Evolutionary conservation across 2,888 invertebrate genomes (phyloP).

Genomic region (Caenorhabditis zanzibari): DNA sequence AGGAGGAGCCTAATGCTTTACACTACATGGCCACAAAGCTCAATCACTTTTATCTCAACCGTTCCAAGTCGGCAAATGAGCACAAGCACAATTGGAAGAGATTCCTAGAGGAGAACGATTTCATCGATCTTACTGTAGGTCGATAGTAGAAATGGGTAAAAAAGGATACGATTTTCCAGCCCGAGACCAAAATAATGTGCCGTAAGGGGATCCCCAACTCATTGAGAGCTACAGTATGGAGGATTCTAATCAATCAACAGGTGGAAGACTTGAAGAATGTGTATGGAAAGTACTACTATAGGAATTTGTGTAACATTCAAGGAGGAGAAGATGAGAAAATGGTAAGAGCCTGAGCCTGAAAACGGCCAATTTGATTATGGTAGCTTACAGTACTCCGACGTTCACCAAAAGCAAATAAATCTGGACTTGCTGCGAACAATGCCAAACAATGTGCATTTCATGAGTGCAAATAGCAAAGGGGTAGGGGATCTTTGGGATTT

Average conservation of each 20-base stretch:
- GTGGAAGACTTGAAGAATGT: slow-evolving; percentile 84
- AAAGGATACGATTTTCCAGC: slow-evolving; percentile 70
- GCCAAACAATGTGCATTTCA: slow-evolving; percentile 86
- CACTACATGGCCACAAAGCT: slow-evolving; percentile 86
- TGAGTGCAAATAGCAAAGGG: slow-evolving; percentile 85
- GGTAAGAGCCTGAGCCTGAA: slow-evolving; percentile 78
- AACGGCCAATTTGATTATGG: neutral
- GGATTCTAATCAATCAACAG: slow-evolving; percentile 84
- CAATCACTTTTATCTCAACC: slow-evolving; percentile 62
- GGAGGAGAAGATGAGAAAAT: slow-evolving; percentile 84
- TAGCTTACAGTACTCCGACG: slow-evolving; percentile 32
- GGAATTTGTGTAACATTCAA: slow-evolving; percentile 84
- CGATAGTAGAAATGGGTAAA: too few relatives aligned
- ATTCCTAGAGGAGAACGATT: slow-evolving; percentile 82
- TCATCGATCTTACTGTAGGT: slow-evolving; percentile 64
- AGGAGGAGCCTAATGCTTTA: slow-evolving; percentile 84
- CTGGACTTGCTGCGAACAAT: slow-evolving; percentile 85
- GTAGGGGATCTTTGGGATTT: slow-evolving; percentile 81
- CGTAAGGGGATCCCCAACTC: slow-evolving; percentile 85
- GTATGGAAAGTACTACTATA: slow-evolving; percentile 85
- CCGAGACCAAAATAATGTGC: slow-evolving; percentile 84
- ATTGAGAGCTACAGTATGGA: slow-evolving; percentile 85
- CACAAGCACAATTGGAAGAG: slow-evolving; percentile 84
- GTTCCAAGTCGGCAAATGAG: slow-evolving; percentile 82
- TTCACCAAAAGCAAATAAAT: slow-evolving; percentile 46